Base-by-base conservation (phyloP, 1,140 invertebrate species). In the Idris sp. region DNA sequence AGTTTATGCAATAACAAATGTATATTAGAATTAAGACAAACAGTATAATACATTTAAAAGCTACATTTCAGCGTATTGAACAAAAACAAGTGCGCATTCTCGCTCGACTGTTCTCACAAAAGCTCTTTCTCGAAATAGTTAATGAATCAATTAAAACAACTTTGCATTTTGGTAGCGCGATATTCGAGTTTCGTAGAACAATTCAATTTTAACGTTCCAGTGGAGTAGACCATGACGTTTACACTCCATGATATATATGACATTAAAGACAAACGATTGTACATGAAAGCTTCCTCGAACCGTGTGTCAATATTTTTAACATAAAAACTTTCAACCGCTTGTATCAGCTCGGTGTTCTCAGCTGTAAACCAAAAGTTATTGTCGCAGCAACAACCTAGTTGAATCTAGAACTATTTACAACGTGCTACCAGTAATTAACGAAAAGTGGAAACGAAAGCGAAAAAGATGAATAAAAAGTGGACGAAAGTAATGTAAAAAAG, bases 361-460 rank as follows among this genome's bases (percentile, higher is more conserved):
- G 18, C 16, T 51, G 18, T 16, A 49, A 49, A 48, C 33, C 15
- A 41, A 33, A 58, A 67, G 30, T 59, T 68, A 68, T 51, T 43
- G 44, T 22, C 6, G 15, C 7, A 2, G 35, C 8, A 35, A 18
- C 30, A 58, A 59, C n/a, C n/a, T n/a, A 49, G 53, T 68, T 58
- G 36, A 51, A 58, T 58, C 49, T 30, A 7, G 18, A 68, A 46
- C 36, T 68, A 58, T 58, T 58, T 68, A 68, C 53, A 68, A 48
- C 10, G 5, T 33, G 26, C 31, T 25, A 49, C 26, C 22, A 48
- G 31, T 48, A 67, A 56, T 67, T 56, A 56, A 53, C 41, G 33
- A 35, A 64, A 36, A 44, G 41, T 9, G 36, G 15, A 18, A 31
- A 25, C 13, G 7, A 11, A 33, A 56, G n/a, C n/a, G n/a, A 43